phyloP scores from a whole-genome alignment of 2,888 invertebrate genomes.

The Stomorhina lunata region DNA sequence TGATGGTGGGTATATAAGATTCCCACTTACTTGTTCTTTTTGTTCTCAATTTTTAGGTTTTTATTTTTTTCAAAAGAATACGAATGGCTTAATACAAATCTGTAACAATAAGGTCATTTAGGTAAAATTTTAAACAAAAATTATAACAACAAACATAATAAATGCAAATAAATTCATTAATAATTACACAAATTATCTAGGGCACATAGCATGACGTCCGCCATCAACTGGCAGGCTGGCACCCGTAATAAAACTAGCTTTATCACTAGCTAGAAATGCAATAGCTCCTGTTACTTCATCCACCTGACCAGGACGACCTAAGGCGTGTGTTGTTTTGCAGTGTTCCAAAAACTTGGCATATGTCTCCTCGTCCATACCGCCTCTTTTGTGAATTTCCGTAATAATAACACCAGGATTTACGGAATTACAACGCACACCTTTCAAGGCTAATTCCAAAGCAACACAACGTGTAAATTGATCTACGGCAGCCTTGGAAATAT shows the following conservation, averaged over 20 bases:
- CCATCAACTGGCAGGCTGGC: constrained; percentile 95
- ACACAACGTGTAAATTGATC: constrained; percentile 97
- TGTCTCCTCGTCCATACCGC: constrained; percentile 90
- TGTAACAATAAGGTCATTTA: too few species aligned
- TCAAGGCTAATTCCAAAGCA: constrained; percentile 91
- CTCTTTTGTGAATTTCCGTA: constrained; percentile 92
- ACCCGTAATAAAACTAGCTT: constrained; percentile 95
- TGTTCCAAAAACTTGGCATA: constrained; percentile 92
- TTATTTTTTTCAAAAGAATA: too few species aligned
- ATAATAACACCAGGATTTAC: constrained; percentile 95
- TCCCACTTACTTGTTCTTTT: too few species aligned
- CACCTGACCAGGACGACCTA: constrained; percentile 91
- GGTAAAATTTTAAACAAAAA: neutral
- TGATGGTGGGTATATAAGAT: too few species aligned
- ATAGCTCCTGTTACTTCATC: constrained; percentile 95
- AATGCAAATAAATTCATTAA: neutral
- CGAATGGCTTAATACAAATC: too few species aligned
- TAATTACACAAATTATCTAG: constrained; percentile 82
- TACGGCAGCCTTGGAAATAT: constrained; percentile 94
- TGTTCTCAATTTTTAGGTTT: too few species aligned
- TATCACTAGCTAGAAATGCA: constrained; percentile 93
- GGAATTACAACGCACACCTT: constrained; percentile 92
- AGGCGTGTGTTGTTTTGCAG: constrained; percentile 92
- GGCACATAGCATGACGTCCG: constrained; percentile 96
- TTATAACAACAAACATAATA: neutral